phyloP scores from a whole-genome alignment of 2,888 invertebrate species.

The Bedellia somnulentella region DNA sequence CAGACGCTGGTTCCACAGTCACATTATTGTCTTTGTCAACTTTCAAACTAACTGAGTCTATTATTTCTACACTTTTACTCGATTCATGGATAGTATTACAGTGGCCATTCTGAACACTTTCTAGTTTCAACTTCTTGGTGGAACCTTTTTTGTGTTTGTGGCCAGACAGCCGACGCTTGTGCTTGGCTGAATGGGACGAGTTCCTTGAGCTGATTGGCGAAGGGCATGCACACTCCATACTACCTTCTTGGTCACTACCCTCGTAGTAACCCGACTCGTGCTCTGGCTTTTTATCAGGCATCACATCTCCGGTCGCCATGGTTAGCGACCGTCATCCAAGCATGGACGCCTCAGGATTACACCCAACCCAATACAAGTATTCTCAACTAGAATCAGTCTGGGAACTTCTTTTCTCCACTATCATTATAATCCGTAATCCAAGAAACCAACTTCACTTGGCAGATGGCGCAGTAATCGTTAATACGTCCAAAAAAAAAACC shows the following conservation, averaged over 20 bases:
- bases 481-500: constrained; percentile 23
- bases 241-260: constrained; percentile 68
- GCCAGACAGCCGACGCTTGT: constrained; percentile 38
- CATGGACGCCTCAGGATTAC: too few relatives aligned
- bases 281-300: constrained; percentile 66
- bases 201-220: constrained; percentile 46
- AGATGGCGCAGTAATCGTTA: constrained; percentile 37
- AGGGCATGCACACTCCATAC: constrained; percentile 55
- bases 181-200: constrained; percentile 39
- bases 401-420: too few relatives aligned
- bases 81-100: constrained; percentile 15
- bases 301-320: constrained; percentile 62
- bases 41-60: constrained; percentile 28
- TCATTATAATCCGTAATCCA: too few relatives aligned
- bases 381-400: too few relatives aligned
- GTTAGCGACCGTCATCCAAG: constrained; percentile 11
- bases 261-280: constrained; percentile 87
- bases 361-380: too few relatives aligned
- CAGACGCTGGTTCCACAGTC: constrained; percentile 23
- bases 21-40: too few relatives aligned
- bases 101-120: constrained; percentile 30
- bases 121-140: constrained; percentile 30
- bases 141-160: constrained; percentile 37
- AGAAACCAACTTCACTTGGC: too few relatives aligned
- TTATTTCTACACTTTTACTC: constrained; percentile 43